Evolutionary conservation across 2,797 vertebrate genomes (phyloP).

Genomic region (Sebastes taczanowskii): DNA sequence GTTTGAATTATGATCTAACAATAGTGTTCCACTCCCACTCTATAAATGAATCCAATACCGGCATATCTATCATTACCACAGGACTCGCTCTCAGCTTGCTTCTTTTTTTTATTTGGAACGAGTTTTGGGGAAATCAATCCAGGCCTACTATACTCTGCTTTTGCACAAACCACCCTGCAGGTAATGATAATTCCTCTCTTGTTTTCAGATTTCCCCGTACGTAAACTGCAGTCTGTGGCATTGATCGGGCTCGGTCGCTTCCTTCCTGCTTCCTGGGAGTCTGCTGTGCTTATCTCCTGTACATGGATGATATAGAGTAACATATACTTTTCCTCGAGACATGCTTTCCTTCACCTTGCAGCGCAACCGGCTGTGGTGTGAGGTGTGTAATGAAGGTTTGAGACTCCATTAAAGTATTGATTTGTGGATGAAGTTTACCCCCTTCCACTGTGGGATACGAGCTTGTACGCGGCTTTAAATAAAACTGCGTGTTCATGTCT

Average conservation of each 20-base stretch:
- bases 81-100: conserved; percentile 53
- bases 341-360: conserved; percentile 33
- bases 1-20: conserved; percentile 81
- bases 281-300: conserved; percentile 39
- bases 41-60: conserved; percentile 72
- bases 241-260: conserved; percentile 50
- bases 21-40: conserved; percentile 68
- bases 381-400: conserved; percentile 32
- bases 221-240: conserved; percentile 45
- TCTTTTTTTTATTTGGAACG: conserved; percentile 59
- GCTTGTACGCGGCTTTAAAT: conserved; percentile 48
- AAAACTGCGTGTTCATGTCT: conserved; percentile 38
- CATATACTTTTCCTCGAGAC: conserved; percentile 20
- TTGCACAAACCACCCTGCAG: conserved; percentile 53
- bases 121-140: conserved; percentile 61
- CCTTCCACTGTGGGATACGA: conserved; percentile 3
- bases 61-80: conserved; percentile 70
- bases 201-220: conserved; percentile 40
- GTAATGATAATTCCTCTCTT: conserved; percentile 49
- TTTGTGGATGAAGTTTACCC: conserved; percentile 50
- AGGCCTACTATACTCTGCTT: conserved; percentile 21
- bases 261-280: conserved; percentile 46
- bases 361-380: conserved; percentile 22
- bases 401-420: conserved; percentile 60
- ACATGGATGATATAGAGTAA: conserved; percentile 34